phyloP scores from a whole-genome alignment of 2,113 vertebrate genomes.

The Martes martes region DNA sequence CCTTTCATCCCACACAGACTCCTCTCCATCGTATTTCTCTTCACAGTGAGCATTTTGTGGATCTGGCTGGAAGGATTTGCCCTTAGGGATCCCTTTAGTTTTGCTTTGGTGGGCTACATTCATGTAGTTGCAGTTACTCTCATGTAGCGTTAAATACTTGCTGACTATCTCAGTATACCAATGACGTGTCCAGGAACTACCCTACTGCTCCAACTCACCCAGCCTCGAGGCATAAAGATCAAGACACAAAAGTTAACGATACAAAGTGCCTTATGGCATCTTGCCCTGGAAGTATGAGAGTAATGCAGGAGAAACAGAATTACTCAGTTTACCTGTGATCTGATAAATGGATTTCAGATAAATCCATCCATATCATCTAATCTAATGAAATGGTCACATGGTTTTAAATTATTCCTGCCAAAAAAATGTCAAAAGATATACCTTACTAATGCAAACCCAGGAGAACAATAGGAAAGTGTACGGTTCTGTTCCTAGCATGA shows the following conservation, averaged over 20 bases:
- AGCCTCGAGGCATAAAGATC: not conserved
- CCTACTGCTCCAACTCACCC: not conserved
- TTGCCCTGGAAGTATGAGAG: not conserved
- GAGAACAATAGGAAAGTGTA: not conserved
- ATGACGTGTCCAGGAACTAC: not conserved
- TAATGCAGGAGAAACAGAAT: not conserved
- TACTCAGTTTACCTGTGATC: not conserved
- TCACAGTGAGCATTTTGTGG: not conserved
- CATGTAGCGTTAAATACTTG: not conserved
- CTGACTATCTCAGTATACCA: not conserved
- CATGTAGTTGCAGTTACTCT: not conserved
- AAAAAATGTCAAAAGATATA: not conserved
- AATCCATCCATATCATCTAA: not conserved
- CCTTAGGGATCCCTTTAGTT: not conserved
- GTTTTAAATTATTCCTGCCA: not conserved
- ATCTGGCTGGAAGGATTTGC: not conserved
- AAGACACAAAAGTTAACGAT: not conserved
- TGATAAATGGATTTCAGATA: not conserved
- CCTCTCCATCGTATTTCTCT: not conserved
- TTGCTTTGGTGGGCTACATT: not conserved
- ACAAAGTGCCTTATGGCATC: not conserved
- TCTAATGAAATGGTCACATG: not conserved
- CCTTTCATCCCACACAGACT: not conserved
- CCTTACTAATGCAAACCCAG: not conserved
- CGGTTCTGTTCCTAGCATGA: not conserved